A percentile compares a stretch with the other conserved stretches of the same genome.
Evolutionary conservation across 2,113 vertebrate species (phyloP).

Genomic region (Columbina picui): DNA sequence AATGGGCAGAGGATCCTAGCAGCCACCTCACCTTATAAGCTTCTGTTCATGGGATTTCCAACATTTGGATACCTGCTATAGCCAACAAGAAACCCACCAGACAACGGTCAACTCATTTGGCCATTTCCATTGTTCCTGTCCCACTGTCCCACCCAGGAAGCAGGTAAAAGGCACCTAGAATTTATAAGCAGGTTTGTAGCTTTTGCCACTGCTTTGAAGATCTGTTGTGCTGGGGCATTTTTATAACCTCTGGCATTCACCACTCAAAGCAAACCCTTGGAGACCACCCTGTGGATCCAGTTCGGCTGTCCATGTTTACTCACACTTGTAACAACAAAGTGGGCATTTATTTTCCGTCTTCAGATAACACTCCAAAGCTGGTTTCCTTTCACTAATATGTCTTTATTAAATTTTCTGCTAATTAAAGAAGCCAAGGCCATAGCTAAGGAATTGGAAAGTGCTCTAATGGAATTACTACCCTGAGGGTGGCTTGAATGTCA

Average conservation of each 20-base stretch:
- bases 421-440: slow-evolving; percentile 19
- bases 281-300: background rate
- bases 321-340: background rate
- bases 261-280: background rate
- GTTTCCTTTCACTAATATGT: background rate
- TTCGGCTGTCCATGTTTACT: background rate
- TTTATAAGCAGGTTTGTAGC: background rate
- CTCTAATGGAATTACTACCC: slow-evolving; percentile 33
- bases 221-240: background rate
- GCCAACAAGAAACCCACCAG: background rate
- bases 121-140: background rate
- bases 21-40: background rate
- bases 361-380: background rate
- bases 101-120: background rate
- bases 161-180: background rate
- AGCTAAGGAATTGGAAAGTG: slow-evolving; percentile 2
- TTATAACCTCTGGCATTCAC: background rate
- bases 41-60: background rate
- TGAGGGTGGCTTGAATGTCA: slow-evolving; percentile 31
- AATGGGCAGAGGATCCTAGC: background rate
- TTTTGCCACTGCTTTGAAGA: background rate
- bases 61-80: background rate
- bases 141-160: rapidly evolving
- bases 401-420: slow-evolving; percentile 15
- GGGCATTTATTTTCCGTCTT: background rate